Conservation (phyloP, 2,888 invertebrate species). For the Dasysyrphus tricinctus region DNA sequence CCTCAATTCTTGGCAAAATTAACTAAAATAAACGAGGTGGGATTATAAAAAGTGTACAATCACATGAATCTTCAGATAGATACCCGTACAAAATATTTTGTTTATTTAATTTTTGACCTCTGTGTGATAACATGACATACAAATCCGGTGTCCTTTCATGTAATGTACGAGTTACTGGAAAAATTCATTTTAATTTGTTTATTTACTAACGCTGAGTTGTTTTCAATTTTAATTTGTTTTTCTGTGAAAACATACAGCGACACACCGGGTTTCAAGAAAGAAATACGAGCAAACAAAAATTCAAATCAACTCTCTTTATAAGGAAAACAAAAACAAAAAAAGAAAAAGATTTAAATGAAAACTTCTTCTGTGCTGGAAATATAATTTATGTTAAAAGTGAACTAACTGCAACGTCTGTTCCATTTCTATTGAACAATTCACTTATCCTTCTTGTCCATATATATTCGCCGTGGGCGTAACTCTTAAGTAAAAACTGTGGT, state of each 20-base stretch:
- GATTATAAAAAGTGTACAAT: no score
- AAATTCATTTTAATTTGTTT: not conserved
- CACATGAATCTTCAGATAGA: no score
- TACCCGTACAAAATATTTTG: no score
- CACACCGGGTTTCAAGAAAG: not conserved
- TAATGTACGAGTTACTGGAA: not conserved
- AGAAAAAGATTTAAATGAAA: not conserved
- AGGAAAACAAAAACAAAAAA: not conserved
- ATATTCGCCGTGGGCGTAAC: not conserved
- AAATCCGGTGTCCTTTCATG: not conserved
- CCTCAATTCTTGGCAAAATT: no score
- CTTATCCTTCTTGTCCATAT: not conserved
- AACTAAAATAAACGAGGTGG: no score
- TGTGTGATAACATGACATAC: no score
- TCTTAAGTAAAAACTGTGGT: not conserved
- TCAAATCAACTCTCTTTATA: not conserved
- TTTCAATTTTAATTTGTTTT: not conserved
- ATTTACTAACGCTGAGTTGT: not conserved
- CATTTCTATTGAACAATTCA: conserved; percentile 1
- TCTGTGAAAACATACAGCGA: not conserved
- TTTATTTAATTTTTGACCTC: no score
- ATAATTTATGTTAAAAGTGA: not conserved
- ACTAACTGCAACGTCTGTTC: conserved; percentile 1
- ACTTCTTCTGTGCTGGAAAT: not conserved
- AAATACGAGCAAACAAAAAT: not conserved